Percentiles rank a stretch among this genome's conserved stretches.
phyloP scores from a whole-genome alignment of 2,888 invertebrate genomes.

The Copidosoma aretas region DNA sequence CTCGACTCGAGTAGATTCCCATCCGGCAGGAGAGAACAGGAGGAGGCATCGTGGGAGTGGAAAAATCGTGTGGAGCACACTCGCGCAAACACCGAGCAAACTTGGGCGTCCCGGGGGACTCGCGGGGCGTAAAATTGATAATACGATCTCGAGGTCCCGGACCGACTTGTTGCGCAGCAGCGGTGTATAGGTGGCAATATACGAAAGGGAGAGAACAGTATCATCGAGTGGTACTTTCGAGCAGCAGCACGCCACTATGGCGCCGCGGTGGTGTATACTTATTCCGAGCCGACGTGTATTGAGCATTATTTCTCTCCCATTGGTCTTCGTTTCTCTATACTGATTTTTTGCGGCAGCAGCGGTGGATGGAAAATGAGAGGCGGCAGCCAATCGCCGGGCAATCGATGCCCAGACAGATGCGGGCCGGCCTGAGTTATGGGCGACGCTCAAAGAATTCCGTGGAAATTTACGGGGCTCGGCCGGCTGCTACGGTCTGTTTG shows the following conservation, averaged over 20 bases:
- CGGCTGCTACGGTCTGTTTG: constrained; percentile 1
- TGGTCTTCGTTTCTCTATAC: constrained; percentile 35
- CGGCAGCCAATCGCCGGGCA: constrained; percentile 37
- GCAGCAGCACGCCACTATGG: no score
- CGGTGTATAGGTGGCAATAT: no score
- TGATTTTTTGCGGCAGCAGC: constrained; percentile 24
- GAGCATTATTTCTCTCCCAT: constrained; percentile 36
- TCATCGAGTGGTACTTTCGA: no score
- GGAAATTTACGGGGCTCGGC: constrained; percentile 38
- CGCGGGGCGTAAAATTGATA: constrained; percentile 18
- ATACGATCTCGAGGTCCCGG: constrained; percentile 1
- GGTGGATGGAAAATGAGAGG: background rate
- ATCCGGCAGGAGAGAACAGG: no score
- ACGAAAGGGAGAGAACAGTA: background rate
- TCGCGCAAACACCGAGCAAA: background rate
- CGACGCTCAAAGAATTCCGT: constrained; percentile 43
- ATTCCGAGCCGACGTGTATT: no score
- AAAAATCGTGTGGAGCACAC: background rate
- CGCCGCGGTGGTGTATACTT: no score
- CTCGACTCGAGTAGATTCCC: constrained; percentile 8
- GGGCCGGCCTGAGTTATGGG: constrained; percentile 35
- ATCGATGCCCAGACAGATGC: constrained; percentile 32
- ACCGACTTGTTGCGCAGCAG: constrained; percentile 29
- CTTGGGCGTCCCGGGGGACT: background rate
- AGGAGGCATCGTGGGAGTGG: background rate